phyloP scores from a whole-genome alignment of 1,140 invertebrate species.

The Drosophila teissieri region DNA sequence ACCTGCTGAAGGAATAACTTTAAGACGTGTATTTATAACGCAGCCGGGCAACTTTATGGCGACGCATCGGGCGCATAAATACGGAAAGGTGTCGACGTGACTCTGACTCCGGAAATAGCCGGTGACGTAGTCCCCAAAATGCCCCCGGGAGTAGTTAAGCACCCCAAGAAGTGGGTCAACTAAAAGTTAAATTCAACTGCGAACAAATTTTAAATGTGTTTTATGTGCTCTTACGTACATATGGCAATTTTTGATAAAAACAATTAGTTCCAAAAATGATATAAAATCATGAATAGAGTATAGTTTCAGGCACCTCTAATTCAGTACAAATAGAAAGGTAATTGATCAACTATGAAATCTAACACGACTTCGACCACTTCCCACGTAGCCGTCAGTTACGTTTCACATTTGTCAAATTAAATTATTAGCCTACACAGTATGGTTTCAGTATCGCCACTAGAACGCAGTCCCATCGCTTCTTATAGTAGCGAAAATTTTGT shows the following conservation, averaged over 20 bases:
- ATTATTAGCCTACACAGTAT: background rate
- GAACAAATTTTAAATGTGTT: no score
- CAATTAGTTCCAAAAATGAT: no score
- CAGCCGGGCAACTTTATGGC: conserved; percentile 60
- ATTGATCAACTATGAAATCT: background rate
- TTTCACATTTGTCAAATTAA: background rate
- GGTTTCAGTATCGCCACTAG: background rate
- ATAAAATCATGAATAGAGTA: no score
- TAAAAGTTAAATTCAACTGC: background rate
- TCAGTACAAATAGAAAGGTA: no score
- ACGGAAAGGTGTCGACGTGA: conserved; percentile 43
- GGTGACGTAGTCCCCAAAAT: background rate
- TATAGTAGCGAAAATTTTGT: conserved; percentile 5
- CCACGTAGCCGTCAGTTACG: background rate
- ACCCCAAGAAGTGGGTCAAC: conserved; percentile 5
- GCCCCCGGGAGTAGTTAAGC: background rate
- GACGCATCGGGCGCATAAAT: conserved; percentile 59
- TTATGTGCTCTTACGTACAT: no score
- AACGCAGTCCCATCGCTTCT: conserved; percentile 12
- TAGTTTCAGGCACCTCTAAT: no score
- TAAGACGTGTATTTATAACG: conserved; percentile 72
- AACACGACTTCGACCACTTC: background rate
- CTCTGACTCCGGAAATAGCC: conserved; percentile 5
- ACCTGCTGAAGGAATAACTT: conserved; percentile 43
- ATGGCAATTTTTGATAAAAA: no score